Evolutionary conservation across 2,888 invertebrate species (phyloP), one percentile per base, ranked within the genome.

Genomic region (Drosophila antonietae): DNA sequence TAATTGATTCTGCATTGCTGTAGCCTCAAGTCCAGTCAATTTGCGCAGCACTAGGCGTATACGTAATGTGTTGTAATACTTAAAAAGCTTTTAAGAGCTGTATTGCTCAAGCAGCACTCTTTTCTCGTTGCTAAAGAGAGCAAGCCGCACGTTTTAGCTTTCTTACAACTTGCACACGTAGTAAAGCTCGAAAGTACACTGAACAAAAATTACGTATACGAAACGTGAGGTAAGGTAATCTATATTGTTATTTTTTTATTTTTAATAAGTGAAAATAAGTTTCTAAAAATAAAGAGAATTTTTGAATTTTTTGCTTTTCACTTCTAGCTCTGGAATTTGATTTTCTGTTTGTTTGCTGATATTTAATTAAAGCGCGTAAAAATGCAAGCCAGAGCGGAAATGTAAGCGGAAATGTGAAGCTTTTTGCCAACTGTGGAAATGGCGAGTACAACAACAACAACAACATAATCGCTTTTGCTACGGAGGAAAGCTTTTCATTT

Each of bases 401-500:
- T 81, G 81, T 89, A 73, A 73, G 59, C 84, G 88, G 84, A 84
- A 87, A 73, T 77, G 86, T 74, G 59, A 78, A 81, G 90, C 86
- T 89, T 85, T 81, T 79, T 61, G 56, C 55, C 57, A 68, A 68
- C 66, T 70, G 73, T 70, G 70, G 57, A 64, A 72, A 74, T 41
- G 70, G 78, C 71, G 75, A 60, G 46, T 87, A 68, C 88, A 56
- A 14, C 28, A 56, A 31, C 31, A 55, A 7, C 41, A 43, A 7
- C 33, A 85, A 70, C 82, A 82, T 89, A 84, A 88, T 88, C 85
- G 88, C 70, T 88, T 88, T 81, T 62, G 39, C 70, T 73, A 75
- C 76, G 55, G 79, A 5, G 49, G 68, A 71, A 68, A 86, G 90
- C 90, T 89, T 87, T 86, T 73, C 76, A 80, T 78, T 82, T 75